Conservation (phyloP, 2,888 invertebrate genomes). For the Hydroisotoma schaefferi region DNA sequence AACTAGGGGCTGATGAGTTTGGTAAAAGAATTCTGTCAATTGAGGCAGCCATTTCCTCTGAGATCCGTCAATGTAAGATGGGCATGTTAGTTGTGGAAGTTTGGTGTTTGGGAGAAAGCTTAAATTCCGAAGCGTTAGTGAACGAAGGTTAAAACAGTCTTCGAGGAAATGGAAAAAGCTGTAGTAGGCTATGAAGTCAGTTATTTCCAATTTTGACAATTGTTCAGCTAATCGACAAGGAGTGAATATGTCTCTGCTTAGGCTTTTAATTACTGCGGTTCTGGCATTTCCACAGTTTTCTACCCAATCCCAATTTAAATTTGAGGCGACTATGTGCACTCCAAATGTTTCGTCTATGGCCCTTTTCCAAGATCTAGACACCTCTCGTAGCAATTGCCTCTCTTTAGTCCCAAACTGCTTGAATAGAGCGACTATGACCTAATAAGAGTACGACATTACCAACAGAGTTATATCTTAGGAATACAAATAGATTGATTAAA, state of each 20-base stretch:
- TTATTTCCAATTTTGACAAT: conserved; percentile 12
- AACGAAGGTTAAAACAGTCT: conserved; percentile 17
- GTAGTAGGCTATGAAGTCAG: conserved; percentile 25
- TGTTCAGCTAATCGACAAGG: not conserved
- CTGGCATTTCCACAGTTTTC: not conserved
- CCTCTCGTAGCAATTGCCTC: not conserved
- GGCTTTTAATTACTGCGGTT: not conserved
- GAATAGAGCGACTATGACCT: too few species aligned
- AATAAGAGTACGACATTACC: too few species aligned
- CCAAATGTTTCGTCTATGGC: not conserved
- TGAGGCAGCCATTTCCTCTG: conserved; percentile 19
- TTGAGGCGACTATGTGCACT: not conserved
- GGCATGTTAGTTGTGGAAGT: conserved; percentile 10
- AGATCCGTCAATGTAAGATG: conserved; percentile 11
- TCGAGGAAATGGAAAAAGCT: conserved; percentile 23
- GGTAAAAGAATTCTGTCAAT: conserved; percentile 16
- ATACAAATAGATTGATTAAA: too few species aligned
- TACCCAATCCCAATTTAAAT: not conserved
- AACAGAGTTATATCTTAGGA: too few species aligned
- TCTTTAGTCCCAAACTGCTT: too few species aligned
- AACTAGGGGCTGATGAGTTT: conserved; percentile 13
- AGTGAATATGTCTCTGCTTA: not conserved
- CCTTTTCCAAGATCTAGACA: not conserved
- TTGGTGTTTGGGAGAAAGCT: conserved; percentile 6
- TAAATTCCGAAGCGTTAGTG: conserved; percentile 11